phyloP scores from a whole-genome alignment of 1,140 invertebrate genomes.

The Hormaphis cornu region DNA sequence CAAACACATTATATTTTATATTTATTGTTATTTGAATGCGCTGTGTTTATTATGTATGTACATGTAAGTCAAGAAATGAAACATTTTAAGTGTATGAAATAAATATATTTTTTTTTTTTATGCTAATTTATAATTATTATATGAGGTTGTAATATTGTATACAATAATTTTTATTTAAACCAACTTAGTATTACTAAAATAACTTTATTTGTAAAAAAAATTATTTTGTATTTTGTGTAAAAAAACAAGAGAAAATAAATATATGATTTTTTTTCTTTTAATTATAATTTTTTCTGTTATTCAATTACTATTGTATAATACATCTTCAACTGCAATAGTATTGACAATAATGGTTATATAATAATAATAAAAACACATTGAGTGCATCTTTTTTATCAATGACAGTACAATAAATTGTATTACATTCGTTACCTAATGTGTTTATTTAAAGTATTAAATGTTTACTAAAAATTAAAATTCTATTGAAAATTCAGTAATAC shows the following conservation, averaged over 20 bases:
- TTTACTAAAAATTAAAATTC: too few relatives aligned
- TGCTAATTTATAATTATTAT: neutral
- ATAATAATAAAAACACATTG: too few relatives aligned
- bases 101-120: conserved; percentile 2
- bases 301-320: too few relatives aligned
- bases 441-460: too few relatives aligned
- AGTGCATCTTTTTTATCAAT: too few relatives aligned
- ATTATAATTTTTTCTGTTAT: neutral
- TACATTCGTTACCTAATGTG: too few relatives aligned
- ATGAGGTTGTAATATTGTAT: conserved; percentile 9
- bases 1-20: neutral
- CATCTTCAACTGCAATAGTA: too few relatives aligned
- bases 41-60: neutral
- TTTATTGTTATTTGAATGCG: neutral
- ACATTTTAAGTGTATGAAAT: neutral
- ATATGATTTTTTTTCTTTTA: conserved; percentile 16
- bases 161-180: neutral
- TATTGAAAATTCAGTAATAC: too few relatives aligned
- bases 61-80: neutral
- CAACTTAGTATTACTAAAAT: conserved; percentile 12
- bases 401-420: too few relatives aligned
- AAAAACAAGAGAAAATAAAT: neutral
- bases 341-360: too few relatives aligned
- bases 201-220: conserved; percentile 20
- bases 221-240: conserved; percentile 24